Evolutionary conservation across 2,888 invertebrate genomes (phyloP), one percentile per base, ranked within the genome.

Genomic region (Drosophila aldrichi): DNA sequence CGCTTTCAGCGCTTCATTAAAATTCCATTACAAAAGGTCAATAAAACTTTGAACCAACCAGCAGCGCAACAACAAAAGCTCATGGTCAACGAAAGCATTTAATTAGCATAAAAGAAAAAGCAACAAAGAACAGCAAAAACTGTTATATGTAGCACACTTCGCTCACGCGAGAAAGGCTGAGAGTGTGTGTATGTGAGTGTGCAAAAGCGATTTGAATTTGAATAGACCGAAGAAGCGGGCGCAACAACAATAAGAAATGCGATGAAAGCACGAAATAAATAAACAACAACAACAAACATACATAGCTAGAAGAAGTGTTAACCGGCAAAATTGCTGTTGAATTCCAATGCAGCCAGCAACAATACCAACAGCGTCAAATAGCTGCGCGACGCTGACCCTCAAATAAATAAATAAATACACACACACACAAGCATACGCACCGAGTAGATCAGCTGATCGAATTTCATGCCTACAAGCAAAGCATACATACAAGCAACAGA

Each of bases 21-120:
- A 77, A 79, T 77, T 77, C 77, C 82, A 70, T 78, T 82, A 67
- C 73, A 88, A 80, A 78, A 83, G 87, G 84, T 88, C 87, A 84
- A 88, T 84, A 84, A 88, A 84, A 84, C 88, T 56, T 70, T 76
- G 70, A 82, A 70, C 77, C 84, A 65, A 60, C 46, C 48, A 52
- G 38, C 55, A 74, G 43, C 48, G 58, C 59, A 52, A 49, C 65
- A 20, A 48, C 40, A 61, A 72, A 84, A 85, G 80, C 89, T 86
- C 89, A 86, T 86, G 85, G 85, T 86, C 89, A 86, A 88, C 80
- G 88, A 85, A 89, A 89, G 88, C 86, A 85, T 85, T 86, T 82
- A 89, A 86, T 86, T 86, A 86, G 78, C 89, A 86, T 86, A 84
- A 70, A 63, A 44, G 46, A 58, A 66, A 64, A 55, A n/a, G 20